Evolutionary conservation across 2,113 vertebrate genomes (phyloP), one percentile per base, ranked within the genome.

Genomic region (Protobothrops flavoviridis): DNA sequence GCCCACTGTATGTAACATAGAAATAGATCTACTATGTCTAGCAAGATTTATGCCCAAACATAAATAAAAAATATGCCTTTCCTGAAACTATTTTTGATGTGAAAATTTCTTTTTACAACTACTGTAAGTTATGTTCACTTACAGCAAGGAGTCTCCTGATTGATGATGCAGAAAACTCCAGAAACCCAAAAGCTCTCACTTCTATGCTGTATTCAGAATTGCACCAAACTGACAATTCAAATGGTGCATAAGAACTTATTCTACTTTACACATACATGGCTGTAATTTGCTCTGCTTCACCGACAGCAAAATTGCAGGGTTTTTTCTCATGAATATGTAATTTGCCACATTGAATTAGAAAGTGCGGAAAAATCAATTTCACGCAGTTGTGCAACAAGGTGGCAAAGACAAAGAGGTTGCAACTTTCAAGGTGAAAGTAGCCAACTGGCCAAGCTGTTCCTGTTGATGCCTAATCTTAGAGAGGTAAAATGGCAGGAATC

Each of bases 281-380:
- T 92, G 50, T 53, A 92, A 93, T 90, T 92, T 88, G 45, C 57
- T 89, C 69, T 89, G 48, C 56, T 94, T 90, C 64, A 17, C 48
- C 90, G 93, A 86, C 74, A 92, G 69, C 81, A n/a, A 94, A 92
- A 90, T 89, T 85, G 56, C 48, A 92, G 56, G 91, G 56, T 55
- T 64, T 91, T 50, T 61, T 85, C 92, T 90, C 74, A 86, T 87
- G 81, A 48, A 88, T 74, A 57, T 90, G 74, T 90, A 59, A 89
- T 91, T 92, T 90, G 55, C 74, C 24, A 24, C 43, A 12, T 90
- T 55, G 89, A 92, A 90, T 94, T 88, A 33, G 4, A 92, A 69
- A 90, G 50, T 81, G n/a, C 87, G n/a, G 24, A 53, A 90, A 81
- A 53, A 94, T 74, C 87, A n/a, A 29, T 61, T 89, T 53, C 43